Percentiles rank a stretch among this genome's conserved stretches.
phyloP scores from a whole-genome alignment of 2,797 vertebrate species.

The Dallia pectoralis region DNA sequence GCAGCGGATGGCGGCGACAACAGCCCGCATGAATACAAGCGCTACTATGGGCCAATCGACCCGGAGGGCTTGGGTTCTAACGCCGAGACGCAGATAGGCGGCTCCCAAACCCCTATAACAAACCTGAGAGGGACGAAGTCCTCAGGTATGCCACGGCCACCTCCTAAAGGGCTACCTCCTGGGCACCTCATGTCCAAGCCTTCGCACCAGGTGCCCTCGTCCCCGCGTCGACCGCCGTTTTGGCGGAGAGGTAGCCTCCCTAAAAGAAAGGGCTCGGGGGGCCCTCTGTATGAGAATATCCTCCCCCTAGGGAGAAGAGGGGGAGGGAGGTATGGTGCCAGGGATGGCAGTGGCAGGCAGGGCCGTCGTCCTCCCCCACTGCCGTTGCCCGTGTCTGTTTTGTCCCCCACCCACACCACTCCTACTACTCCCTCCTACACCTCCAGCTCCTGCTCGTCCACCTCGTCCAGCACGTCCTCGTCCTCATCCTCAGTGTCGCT shows the following conservation, averaged over 20 bases:
- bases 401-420: slow-evolving; percentile 74
- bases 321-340: slow-evolving; percentile 69
- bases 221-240: slow-evolving; percentile 74
- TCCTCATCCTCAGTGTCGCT: slow-evolving; percentile 73
- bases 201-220: slow-evolving; percentile 75
- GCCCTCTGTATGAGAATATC: slow-evolving; percentile 79
- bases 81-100: slow-evolving; percentile 64
- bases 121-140: slow-evolving; percentile 68
- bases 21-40: slow-evolving; percentile 85
- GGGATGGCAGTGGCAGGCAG: slow-evolving; percentile 68
- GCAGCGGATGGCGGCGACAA: slow-evolving; percentile 46
- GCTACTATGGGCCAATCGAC: slow-evolving; percentile 91
- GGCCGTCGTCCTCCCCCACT: slow-evolving; percentile 68
- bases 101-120: slow-evolving; percentile 69
- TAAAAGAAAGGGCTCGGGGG: slow-evolving; percentile 80
- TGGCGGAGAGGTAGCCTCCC: slow-evolving; percentile 80
- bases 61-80: slow-evolving; percentile 80
- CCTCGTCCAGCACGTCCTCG: slow-evolving; percentile 70
- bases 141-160: slow-evolving; percentile 66
- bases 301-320: slow-evolving; percentile 76
- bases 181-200: slow-evolving; percentile 75
- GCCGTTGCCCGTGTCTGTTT: slow-evolving; percentile 68
- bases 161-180: slow-evolving; percentile 64
- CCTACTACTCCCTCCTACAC: slow-evolving; percentile 76
- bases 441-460: slow-evolving; percentile 69